A percentile compares a stretch with the other conserved stretches of the same genome.
Conservation (phyloP, 2,888 invertebrate species). For the Thereva unica region DNA sequence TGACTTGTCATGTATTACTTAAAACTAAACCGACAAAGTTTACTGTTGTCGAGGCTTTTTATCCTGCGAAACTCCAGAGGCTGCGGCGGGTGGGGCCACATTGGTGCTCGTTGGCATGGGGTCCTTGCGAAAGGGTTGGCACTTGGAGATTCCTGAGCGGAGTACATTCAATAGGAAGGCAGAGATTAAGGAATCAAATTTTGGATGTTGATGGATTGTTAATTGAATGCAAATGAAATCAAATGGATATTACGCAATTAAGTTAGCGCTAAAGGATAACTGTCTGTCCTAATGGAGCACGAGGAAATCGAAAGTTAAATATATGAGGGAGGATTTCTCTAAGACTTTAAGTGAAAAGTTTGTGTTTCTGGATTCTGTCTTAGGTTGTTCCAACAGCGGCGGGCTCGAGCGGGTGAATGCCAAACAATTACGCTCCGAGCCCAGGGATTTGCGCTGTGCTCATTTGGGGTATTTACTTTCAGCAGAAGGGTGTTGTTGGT, state of each 20-base stretch:
- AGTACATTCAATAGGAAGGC: slow-evolving; percentile 27
- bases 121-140: slow-evolving; percentile 18
- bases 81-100: not conserved
- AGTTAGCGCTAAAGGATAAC: slow-evolving; percentile 43
- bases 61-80: slow-evolving; percentile 14
- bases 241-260: slow-evolving; percentile 44
- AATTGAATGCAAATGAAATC: slow-evolving; percentile 50
- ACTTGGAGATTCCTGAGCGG: slow-evolving; percentile 4
- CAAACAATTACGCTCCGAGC: too few relatives aligned
- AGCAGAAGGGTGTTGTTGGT: too few relatives aligned
- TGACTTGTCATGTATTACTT: slow-evolving; percentile 38
- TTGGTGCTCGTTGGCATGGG: not conserved
- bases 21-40: slow-evolving; percentile 24
- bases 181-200: slow-evolving; percentile 46
- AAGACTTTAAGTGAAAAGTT: slow-evolving; percentile 42
- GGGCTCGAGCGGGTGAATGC: too few relatives aligned
- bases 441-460: too few relatives aligned
- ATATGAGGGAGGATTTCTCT: slow-evolving; percentile 40
- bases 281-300: slow-evolving; percentile 42
- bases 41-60: slow-evolving; percentile 8
- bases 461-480: too few relatives aligned
- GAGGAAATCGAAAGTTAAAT: slow-evolving; percentile 41
- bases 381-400: too few relatives aligned
- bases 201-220: slow-evolving; percentile 49
- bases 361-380: not conserved